These are phyloP conservation scores for Heliothis subflexa DNA, from an alignment of 1,140 invertebrate species.

Conservation along the genomic window DNA sequence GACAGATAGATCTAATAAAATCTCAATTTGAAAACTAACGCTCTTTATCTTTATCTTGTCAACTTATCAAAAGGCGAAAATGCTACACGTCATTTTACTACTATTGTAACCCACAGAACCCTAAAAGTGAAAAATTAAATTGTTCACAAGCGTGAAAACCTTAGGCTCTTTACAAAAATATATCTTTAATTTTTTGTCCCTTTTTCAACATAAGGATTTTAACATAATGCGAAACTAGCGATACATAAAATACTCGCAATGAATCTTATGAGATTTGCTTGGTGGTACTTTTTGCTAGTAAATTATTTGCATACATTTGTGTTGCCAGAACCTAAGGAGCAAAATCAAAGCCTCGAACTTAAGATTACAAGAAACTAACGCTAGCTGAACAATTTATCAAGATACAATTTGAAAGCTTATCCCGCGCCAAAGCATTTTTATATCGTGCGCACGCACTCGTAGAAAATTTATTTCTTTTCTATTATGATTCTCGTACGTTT, in stretches of 20 bases:
- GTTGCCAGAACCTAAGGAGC: too few relatives aligned
- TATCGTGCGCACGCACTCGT: conserved; percentile 9
- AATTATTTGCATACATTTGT: not conserved
- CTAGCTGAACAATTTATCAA: not conserved
- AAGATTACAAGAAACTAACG: not conserved
- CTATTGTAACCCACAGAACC: not conserved
- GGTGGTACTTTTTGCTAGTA: not conserved
- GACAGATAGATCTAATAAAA: too few relatives aligned
- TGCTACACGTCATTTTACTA: not conserved
- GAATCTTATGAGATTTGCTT: conserved; percentile 9
- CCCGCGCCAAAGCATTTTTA: not conserved
- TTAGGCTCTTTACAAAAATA: conserved; percentile 33
- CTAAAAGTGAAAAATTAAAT: conserved; percentile 27
- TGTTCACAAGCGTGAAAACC: conserved; percentile 43
- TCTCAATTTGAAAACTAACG: too few relatives aligned
- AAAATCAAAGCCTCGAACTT: not conserved
- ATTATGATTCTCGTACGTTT: conserved; percentile 20
- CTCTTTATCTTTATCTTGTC: too few relatives aligned
- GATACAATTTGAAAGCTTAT: not conserved
- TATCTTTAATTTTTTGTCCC: conserved; percentile 7
- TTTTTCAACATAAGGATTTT: conserved; percentile 32
- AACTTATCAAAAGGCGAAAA: too few relatives aligned
- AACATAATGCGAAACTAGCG: conserved; percentile 18
- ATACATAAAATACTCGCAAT: conserved; percentile 28
- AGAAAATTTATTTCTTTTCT: conserved; percentile 44